phyloP scores from a whole-genome alignment of 1,140 invertebrate species.

The Neodiprion lecontei region DNA sequence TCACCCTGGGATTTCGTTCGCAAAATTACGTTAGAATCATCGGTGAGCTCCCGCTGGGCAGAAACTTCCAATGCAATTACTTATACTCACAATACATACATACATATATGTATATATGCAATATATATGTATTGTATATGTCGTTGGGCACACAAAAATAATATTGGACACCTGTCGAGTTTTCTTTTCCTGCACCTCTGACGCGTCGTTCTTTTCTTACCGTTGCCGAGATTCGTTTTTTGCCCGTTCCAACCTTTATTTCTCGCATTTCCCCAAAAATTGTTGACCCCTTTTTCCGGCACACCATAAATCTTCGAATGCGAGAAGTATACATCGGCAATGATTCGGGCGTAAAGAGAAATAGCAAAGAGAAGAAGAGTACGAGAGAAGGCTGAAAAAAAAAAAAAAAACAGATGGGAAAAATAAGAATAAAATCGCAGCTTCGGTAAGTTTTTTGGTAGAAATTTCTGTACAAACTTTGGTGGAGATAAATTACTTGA shows the following conservation, averaged over 20 bases:
- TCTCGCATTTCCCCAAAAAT: slow-evolving; percentile 13
- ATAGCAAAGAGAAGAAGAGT: slow-evolving; percentile 27
- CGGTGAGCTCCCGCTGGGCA: slow-evolving; percentile 26
- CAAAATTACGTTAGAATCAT: slow-evolving; percentile 50
- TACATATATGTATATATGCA: too few species aligned
- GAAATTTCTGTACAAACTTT: too few species aligned
- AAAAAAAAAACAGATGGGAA: neutral
- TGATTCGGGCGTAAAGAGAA: slow-evolving; percentile 24
- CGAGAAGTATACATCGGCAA: slow-evolving; percentile 23
- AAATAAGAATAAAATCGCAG: too few species aligned
- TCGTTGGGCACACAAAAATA: too few species aligned
- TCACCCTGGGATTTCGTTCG: slow-evolving; percentile 42
- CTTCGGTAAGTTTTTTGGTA: too few species aligned
- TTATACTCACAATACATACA: neutral
- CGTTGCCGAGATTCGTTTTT: too few species aligned
- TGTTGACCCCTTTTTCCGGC: neutral
- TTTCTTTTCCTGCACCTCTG: too few species aligned
- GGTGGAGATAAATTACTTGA: neutral
- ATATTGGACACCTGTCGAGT: too few species aligned
- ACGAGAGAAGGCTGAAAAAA: slow-evolving; percentile 17
- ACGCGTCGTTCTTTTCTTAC: neutral
- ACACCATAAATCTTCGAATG: slow-evolving; percentile 31
- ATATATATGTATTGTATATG: too few species aligned
- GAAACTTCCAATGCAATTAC: slow-evolving; percentile 30
- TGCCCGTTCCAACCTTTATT: slow-evolving; percentile 6